These are phyloP conservation scores for Aurelia sp. DNA, from an alignment of 30 jellyfish, hydroid and myxozoan species.

Conservation along the genomic window DNA sequence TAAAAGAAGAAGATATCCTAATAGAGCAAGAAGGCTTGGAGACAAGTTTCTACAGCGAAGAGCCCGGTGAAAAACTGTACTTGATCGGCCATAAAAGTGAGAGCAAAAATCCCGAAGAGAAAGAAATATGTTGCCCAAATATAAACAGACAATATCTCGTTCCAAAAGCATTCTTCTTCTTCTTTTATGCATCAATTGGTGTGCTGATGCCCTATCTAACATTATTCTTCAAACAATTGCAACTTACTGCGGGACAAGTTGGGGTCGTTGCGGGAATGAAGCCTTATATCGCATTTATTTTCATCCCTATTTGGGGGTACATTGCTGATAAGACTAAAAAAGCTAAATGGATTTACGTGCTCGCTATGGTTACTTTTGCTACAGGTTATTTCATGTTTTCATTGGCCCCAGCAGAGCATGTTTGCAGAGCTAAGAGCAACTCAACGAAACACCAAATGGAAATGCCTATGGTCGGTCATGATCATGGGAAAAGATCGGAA, in stretches of 20 bases:
- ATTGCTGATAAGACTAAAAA: slow-evolving; percentile 80
- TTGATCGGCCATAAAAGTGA: slow-evolving; percentile 35
- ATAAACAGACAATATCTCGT: slow-evolving; percentile 73
- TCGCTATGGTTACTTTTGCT: slow-evolving; percentile 84
- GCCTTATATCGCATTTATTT: slow-evolving; percentile 92
- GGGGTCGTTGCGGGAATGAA: slow-evolving; percentile 94
- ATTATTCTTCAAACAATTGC: slow-evolving; percentile 86
- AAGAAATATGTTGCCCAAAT: slow-evolving; percentile 48
- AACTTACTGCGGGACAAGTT: slow-evolving; percentile 86
- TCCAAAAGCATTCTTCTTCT: slow-evolving; percentile 86
- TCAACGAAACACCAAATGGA: slow-evolving; percentile 81
- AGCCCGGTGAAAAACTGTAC: slow-evolving; percentile 63
- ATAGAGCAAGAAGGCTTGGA: slow-evolving; percentile 71
- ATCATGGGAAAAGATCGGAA: slow-evolving; percentile 55
- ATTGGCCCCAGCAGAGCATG: slow-evolving; percentile 88
- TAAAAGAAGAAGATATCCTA: slow-evolving; percentile 58
- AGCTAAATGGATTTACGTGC: slow-evolving; percentile 75
- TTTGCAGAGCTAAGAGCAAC: slow-evolving; percentile 78
- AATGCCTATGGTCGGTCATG: slow-evolving; percentile 60
- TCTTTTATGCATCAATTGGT: slow-evolving; percentile 92
- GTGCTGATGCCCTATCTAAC: slow-evolving; percentile 89
- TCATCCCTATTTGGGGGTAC: slow-evolving; percentile 96
- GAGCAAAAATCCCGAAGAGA: slow-evolving; percentile 38
- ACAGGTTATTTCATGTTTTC: slow-evolving; percentile 93
- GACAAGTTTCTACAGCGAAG: slow-evolving; percentile 61